phyloP scores from a whole-genome alignment of 2,113 vertebrate genomes.

The Chionomys nivalis region DNA sequence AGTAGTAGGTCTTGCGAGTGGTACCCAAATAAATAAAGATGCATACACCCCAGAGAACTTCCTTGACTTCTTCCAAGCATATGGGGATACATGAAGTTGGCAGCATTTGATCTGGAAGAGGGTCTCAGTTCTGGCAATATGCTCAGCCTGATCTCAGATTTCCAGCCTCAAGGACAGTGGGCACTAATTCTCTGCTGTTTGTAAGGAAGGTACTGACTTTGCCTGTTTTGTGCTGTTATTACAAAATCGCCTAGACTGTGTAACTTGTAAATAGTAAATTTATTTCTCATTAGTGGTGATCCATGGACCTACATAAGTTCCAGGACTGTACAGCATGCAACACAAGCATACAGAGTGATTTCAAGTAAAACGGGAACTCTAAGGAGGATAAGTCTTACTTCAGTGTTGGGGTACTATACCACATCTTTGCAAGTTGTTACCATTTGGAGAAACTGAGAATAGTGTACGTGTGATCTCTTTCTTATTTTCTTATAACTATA shows the following conservation, averaged over 20 bases:
- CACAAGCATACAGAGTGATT: not conserved
- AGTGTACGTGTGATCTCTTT: not conserved
- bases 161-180: not conserved
- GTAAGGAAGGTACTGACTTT: not conserved
- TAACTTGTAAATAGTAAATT: not conserved
- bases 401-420: not conserved
- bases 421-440: slow-evolving; percentile 1
- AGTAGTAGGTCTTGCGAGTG: not conserved
- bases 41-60: not conserved
- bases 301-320: not conserved
- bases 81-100: not conserved
- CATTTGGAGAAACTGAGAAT: not conserved
- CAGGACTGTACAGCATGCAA: not conserved
- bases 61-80: not conserved
- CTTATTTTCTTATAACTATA: not conserved
- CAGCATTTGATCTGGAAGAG: not conserved
- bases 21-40: not conserved
- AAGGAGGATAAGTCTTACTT: slow-evolving; percentile 13
- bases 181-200: not conserved
- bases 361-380: slow-evolving; percentile 37
- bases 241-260: not conserved
- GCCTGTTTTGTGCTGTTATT: not conserved
- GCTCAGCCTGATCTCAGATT: not conserved
- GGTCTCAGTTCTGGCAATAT: not conserved
- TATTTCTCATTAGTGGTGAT: not conserved